These are phyloP conservation scores for Leptobrachium leishanense DNA, from an alignment of 2,113 vertebrate species.

Conservation along the genomic window DNA sequence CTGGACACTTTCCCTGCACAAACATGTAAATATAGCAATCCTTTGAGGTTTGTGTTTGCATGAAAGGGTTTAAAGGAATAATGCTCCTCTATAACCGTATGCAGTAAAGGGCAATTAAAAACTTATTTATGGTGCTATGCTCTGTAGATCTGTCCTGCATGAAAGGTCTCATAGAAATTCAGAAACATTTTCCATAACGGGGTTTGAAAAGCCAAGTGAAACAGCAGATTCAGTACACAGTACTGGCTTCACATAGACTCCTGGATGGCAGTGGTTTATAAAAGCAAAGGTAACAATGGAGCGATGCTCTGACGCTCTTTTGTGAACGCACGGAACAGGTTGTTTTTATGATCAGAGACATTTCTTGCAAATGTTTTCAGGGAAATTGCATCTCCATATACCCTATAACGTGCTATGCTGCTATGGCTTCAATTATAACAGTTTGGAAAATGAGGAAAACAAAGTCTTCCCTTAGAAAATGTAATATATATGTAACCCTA, in stretches of 20 bases:
- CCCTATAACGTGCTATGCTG: conserved; percentile 24
- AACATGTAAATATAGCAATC: conserved; percentile 2
- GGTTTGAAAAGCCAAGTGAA: neutral
- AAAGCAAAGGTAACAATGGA: neutral
- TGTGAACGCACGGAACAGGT: conserved; percentile 5
- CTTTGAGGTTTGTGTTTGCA: neutral
- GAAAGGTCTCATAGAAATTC: conserved; percentile 1
- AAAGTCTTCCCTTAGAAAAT: too few species aligned
- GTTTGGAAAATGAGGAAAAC: neutral
- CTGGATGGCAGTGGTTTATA: neutral
- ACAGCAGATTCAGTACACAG: neutral
- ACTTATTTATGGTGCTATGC: conserved; percentile 36
- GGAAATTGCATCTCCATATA: neutral
- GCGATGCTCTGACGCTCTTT: neutral
- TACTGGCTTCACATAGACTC: neutral
- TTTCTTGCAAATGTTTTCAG: conserved; percentile 15
- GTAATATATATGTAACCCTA: too few species aligned
- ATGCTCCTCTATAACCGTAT: neutral
- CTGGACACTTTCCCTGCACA: neutral
- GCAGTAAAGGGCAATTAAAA: conserved; percentile 10
- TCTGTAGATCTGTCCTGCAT: conserved; percentile 35
- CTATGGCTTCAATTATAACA: neutral
- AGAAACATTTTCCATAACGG: neutral
- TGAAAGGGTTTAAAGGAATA: neutral
- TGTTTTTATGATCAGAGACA: conserved; percentile 1